Evolutionary conservation across 2,888 invertebrate species (phyloP), one percentile per base, ranked within the genome.

Genomic region (Acanthoscelides obtectus): DNA sequence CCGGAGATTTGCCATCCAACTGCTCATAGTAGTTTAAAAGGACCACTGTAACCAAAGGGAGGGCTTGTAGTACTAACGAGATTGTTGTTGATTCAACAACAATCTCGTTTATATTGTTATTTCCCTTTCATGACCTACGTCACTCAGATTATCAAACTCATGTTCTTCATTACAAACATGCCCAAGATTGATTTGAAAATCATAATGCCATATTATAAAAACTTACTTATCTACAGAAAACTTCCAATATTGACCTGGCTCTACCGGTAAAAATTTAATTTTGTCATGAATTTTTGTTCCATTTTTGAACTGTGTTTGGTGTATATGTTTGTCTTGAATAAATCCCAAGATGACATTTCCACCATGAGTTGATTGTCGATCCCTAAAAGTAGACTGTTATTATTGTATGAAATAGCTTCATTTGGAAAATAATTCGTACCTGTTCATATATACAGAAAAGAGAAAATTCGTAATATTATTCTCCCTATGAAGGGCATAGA

Each of bases 371-470:
- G 88, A 89, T 64, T 85, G 84, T 4, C 87, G 86, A 81, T 92
- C 89, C 76, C 92, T 91, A 69, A 25, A 80, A 80, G 64, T 22
- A 19, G 71, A 63, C 19, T 63, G 12, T 63, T 63, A 63, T 63
- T 63, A 12, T 63, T 63, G 27, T 45, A 17, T 66, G 20, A 72
- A 67, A 64, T 12, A 20, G 1, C 22, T 19, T 63, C 63, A 63
- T 63, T 63, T 19, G 19, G 19, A 63, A 63, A 12, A 63, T 12
- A 63, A 20, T 22, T 0, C 21, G 67, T 83, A 91, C 91, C 91
- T 88, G 84, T 90, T 92, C 74, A 93, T 85, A 84, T 90, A 93
- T 80, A 93, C 89, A 2, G 92, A 91, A 83, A 93, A 93, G 66
- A 92, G 82, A 2, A 89, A 87, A 68, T 87, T 79, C 22, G 80